Evolutionary conservation across 2,888 invertebrate genomes (phyloP).

Genomic region (Plemyria rubiginata): DNA sequence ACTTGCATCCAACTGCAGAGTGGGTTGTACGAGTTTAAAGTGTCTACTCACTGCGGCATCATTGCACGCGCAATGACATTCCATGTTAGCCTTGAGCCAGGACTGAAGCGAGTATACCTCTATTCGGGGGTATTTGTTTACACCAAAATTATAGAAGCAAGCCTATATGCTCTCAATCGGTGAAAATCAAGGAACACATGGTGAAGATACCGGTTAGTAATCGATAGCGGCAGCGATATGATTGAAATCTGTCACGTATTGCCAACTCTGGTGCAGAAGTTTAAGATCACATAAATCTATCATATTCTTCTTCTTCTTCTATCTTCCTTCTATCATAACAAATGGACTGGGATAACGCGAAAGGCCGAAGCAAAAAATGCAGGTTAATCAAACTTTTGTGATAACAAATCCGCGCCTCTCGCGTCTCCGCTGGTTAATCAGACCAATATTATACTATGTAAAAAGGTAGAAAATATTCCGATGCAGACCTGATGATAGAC

Average conservation of each 20-base stretch:
- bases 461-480: neutral
- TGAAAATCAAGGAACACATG: too few relatives aligned
- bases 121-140: neutral
- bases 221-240: too few relatives aligned
- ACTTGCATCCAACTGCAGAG: conserved; percentile 6
- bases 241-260: too few relatives aligned
- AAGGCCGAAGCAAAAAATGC: neutral
- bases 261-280: neutral
- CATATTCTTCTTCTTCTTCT: too few relatives aligned
- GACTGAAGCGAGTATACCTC: neutral
- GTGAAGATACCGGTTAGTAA: too few relatives aligned
- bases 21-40: conserved; percentile 11
- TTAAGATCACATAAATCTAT: neutral
- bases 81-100: conserved; percentile 7
- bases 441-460: neutral
- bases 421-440: neutral
- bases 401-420: too few relatives aligned
- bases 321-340: too few relatives aligned
- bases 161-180: too few relatives aligned
- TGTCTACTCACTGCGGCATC: conserved; percentile 17
- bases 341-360: neutral
- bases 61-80: conserved; percentile 12
- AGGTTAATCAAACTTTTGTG: too few relatives aligned
- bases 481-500: neutral
- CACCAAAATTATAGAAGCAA: neutral